Base-by-base conservation (phyloP, 1,140 invertebrate species). In the Scaptomyza montana region DNA sequence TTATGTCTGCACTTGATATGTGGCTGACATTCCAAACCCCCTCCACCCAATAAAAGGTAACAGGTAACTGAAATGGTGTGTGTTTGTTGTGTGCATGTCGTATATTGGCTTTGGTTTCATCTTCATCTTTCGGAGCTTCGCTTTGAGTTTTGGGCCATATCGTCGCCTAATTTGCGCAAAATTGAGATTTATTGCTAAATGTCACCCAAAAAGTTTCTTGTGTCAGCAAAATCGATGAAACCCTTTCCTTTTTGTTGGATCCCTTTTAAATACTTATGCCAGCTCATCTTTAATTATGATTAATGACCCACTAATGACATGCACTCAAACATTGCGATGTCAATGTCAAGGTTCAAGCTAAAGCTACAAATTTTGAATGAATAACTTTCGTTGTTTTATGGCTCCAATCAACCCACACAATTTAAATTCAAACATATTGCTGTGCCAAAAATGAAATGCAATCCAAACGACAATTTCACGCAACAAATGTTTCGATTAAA, bases 401-500 rank as follows among this genome's bases (percentile, higher is more conserved):
- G 13, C 60, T n/a, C 4, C n/a, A 53, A 47, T 66, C 54, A 28
- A 49, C n/a, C 9, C 50, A 60, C 13, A 49, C 36, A 72, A 64
- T 76, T 85, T 85, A 86, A 86, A 86, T 87, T 77, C 67, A 53
- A 86, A 72, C 82, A 86, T 87, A 87, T 86, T 86, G 81, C 57
- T 65, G 69, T n/a, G 5, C 4, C n/a, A 63, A 77, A 46, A 73
- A 53, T 67, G 9, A 39, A 39, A 59, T 74, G 39, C 59, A 68
- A 78, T 74, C 53, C 49, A 56, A 82, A 87, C 60, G 81, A 76
- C 81, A 87, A 86, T 86, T 86, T 86, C 82, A 86, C 81, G 81
- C 82, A 69, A 86, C 82, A 86, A 86, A 86, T 86, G 81, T 82
- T 85, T 81, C 82, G 81, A 86, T 86, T 86, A 86, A 87, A 81